Percentiles rank a stretch among this genome's conserved stretches.
These are phyloP conservation scores for Nematostella vectensis DNA, from an alignment of 92 coral and sea anemone species.

Conservation along the genomic window DNA sequence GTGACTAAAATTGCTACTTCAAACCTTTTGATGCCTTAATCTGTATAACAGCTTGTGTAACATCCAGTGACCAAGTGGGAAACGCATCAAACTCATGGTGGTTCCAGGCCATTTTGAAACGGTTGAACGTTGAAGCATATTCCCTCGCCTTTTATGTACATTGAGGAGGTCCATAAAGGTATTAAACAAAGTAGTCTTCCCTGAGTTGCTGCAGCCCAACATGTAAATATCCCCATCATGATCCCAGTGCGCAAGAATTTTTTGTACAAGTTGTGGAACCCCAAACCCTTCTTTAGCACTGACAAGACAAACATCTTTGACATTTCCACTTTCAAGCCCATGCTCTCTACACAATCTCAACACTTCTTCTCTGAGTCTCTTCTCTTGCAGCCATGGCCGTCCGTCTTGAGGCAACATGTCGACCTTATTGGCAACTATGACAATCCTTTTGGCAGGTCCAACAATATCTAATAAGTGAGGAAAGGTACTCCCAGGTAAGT, in stretches of 20 bases:
- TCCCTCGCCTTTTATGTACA: constrained; percentile 49
- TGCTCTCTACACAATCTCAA: constrained; percentile 40
- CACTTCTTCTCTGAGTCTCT: constrained; percentile 38
- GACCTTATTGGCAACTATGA: constrained; percentile 78
- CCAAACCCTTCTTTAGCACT: constrained; percentile 95
- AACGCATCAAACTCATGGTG: constrained; percentile 68
- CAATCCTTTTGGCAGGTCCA: constrained; percentile 82
- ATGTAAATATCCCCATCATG: constrained; percentile 77
- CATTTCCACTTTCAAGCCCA: constrained; percentile 68
- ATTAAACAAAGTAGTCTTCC: constrained; percentile 89
- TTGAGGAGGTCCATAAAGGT: constrained; percentile 63
- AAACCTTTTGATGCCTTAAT: constrained; percentile 39
- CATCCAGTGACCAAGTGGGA: constrained; percentile 78
- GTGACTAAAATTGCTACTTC: constrained; percentile 40
- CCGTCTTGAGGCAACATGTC: constrained; percentile 88
- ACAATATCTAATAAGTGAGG: constrained; percentile 57
- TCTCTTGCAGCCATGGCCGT: constrained; percentile 42
- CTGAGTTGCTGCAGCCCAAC: constrained; percentile 78
- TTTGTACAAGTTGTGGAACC: constrained; percentile 41
- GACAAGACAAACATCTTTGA: constrained; percentile 56
- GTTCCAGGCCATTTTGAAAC: constrained; percentile 82
- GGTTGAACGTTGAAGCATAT: constrained; percentile 78
- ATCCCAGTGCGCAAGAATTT: constrained; percentile 70
- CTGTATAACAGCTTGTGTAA: constrained; percentile 53
- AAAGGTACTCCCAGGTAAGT: constrained; percentile 71